Percentiles rank a stretch among this genome's conserved stretches.
Conservation (phyloP, 2,113 vertebrate genomes). For the Gymnorhina tibicen region DNA sequence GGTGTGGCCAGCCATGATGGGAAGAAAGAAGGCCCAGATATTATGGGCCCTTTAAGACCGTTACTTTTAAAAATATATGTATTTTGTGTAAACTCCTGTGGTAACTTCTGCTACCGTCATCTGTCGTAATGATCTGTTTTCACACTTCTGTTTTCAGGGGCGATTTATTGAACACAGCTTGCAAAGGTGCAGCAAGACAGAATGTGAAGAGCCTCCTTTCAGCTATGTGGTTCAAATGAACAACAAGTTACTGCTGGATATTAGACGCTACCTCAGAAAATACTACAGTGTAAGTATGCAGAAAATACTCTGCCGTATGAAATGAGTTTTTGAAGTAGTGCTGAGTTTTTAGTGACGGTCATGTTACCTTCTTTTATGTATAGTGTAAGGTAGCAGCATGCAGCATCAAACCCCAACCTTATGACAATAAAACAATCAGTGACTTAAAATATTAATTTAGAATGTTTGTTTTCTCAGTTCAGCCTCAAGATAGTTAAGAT, state of each 20-base stretch:
- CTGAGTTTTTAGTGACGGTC: neutral
- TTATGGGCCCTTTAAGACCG: neutral
- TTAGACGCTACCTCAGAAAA: slow-evolving; percentile 83
- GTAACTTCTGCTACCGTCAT: neutral
- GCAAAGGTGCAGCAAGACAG: slow-evolving; percentile 83
- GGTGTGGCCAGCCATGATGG: neutral
- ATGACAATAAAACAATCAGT: neutral
- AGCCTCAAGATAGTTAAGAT: neutral
- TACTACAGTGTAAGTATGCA: slow-evolving; percentile 89
- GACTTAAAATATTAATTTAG: neutral
- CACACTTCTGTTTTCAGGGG: slow-evolving; percentile 71
- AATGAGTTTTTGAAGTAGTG: neutral
- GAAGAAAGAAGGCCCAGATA: neutral
- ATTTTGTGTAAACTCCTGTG: neutral
- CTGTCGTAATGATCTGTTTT: neutral
- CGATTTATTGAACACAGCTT: slow-evolving; percentile 81
- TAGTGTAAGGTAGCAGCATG: neutral
- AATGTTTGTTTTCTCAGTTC: neutral
- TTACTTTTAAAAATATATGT: neutral
- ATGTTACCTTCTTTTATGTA: neutral
- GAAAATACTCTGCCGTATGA: neutral
- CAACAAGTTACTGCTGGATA: slow-evolving; percentile 90
- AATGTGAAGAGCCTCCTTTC: slow-evolving; percentile 79
- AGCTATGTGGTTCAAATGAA: slow-evolving; percentile 73
- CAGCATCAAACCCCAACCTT: neutral